Conservation (phyloP, 1,140 invertebrate species). For the Pissodes strobi region DNA sequence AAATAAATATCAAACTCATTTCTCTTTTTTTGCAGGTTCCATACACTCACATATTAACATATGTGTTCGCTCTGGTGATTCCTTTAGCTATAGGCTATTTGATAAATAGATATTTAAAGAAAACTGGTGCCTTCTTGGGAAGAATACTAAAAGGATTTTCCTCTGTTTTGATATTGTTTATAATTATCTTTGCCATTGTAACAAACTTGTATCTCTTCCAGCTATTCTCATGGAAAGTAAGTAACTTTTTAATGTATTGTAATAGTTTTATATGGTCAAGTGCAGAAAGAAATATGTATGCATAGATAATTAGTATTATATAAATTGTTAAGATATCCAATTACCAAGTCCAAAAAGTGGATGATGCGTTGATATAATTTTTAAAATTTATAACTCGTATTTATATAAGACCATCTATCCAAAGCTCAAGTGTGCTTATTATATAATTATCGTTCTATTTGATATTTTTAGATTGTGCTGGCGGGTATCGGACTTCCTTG, state of each 20-base stretch:
- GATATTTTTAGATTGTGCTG: constrained; percentile 74
- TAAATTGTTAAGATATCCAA: no score
- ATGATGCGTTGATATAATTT: no score
- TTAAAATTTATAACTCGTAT: no score
- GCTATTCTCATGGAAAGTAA: constrained; percentile 85
- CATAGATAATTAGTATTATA: no score
- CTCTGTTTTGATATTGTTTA: constrained; percentile 80
- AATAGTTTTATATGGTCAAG: no score
- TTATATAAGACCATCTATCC: no score
- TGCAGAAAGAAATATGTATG: no score
- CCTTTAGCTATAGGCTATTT: constrained; percentile 81
- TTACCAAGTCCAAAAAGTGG: no score
- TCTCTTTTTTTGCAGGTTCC: constrained; percentile 72
- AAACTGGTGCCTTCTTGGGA: constrained; percentile 70
- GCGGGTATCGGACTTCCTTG: constrained; percentile 86
- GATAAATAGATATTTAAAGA: constrained; percentile 72
- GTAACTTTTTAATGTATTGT: no score
- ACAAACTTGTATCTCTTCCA: constrained; percentile 92
- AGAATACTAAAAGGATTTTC: constrained; percentile 87
- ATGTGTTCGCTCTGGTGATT: constrained; percentile 79
- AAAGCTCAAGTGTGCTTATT: no score
- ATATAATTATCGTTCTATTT: no score
- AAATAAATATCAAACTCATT: no score
- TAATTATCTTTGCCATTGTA: constrained; percentile 89
- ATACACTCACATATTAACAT: constrained; percentile 75